Base-by-base conservation (phyloP, 2,797 vertebrate genomes). In the Coccyzus lansbergi region DNA sequence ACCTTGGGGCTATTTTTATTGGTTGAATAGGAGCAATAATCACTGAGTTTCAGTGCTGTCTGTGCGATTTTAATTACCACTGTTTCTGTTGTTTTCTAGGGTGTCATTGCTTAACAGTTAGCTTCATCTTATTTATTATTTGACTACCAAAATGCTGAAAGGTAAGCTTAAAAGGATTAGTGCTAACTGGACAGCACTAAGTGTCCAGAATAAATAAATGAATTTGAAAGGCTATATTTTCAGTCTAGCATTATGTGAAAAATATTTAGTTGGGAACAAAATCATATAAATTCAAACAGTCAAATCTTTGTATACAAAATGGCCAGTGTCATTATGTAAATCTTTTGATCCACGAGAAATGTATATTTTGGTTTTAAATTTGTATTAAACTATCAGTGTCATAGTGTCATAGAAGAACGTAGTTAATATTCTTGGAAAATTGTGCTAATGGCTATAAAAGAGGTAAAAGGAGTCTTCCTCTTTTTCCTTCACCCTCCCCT, bases 201-300 rank as follows among this genome's bases (percentile, higher is more conserved):
- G 29, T 81, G 44, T 56, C 34, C 38, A 46, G 18, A 44, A 79
- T 10, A 48, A 22, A 20, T 33, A n/a, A 44, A 72, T 59, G n/a
- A 49, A 5, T 8, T 56, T 44, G 4, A 68, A 90, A 49, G 6
- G 7, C 33, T 64, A 0, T 56, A 2, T 83, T 80, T 63, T 75
- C 5, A 25, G 6, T 65, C 86, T 31, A 25, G 13, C 2, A 0
- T 49, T 59, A 20, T 49, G 26, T 44, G 42, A 34, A 92, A 81
- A 93, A 49, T 74, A 33, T 7, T 74, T 90, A 6, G 29, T 51
- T 83, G 33, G 49, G 48, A 90, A 83, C 74, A 91, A 95, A 96
- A 69, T 90, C 29, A 90, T 82, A 79, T 59, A 68, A 75, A 59
- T 58, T 0, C 26, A 85, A 71, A 74, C 21, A 29, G 63, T 72